A percentile compares a stretch with the other conserved stretches of the same genome.
Conservation (phyloP, 2,113 vertebrate species). For the Spermophilus dauricus region DNA sequence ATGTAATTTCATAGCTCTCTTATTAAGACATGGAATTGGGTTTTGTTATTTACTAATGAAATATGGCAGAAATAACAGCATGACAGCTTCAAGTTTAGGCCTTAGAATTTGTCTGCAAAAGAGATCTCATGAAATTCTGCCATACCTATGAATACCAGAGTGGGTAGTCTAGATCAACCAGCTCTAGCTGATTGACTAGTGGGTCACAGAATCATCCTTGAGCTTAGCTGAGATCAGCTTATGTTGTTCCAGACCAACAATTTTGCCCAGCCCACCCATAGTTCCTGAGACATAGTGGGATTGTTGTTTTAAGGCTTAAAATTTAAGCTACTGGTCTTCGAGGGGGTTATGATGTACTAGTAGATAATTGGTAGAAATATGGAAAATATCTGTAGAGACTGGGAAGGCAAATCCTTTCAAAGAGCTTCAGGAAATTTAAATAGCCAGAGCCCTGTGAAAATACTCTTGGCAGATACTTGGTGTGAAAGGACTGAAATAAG, state of each 20-base stretch:
- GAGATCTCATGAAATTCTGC: background rate
- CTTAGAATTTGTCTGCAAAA: background rate
- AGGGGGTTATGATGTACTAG: background rate
- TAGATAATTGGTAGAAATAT: background rate
- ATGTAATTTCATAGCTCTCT: background rate
- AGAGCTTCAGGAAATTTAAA: background rate
- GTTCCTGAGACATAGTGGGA: background rate
- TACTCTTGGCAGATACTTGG: background rate
- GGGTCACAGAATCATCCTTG: background rate
- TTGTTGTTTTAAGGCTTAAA: slow-evolving; percentile 10
- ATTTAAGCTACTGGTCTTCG: background rate
- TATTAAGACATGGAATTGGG: background rate
- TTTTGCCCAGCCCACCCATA: background rate
- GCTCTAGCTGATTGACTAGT: background rate
- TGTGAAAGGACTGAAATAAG: background rate
- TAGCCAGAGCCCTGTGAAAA: background rate
- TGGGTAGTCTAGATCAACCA: background rate
- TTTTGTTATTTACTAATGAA: background rate
- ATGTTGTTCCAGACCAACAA: background rate
- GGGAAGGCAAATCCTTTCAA: background rate
- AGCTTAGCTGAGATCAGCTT: background rate
- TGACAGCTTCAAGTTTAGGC: background rate
- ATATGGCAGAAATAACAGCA: background rate
- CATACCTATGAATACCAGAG: background rate
- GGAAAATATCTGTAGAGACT: background rate